Percentiles rank a stretch among this genome's conserved stretches.
These are phyloP conservation scores for Antechinus flavipes DNA, from an alignment of 2,113 vertebrate species.

Conservation along the genomic window DNA sequence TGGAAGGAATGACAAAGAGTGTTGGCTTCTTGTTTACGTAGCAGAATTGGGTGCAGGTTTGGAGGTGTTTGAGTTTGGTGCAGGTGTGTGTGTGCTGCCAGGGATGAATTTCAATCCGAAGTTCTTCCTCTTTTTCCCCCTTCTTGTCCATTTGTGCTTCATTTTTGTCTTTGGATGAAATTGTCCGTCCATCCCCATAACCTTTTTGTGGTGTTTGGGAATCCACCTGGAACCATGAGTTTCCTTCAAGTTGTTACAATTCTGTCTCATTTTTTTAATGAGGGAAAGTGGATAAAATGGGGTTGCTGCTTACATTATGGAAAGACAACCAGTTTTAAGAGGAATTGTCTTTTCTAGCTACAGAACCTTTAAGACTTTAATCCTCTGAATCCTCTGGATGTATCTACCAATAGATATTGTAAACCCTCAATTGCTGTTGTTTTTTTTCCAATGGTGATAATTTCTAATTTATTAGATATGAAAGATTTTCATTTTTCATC, in stretches of 20 bases:
- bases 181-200: neutral
- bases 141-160: neutral
- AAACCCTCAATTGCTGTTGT: constrained; percentile 1
- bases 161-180: neutral
- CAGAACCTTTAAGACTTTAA: neutral
- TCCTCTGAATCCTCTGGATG: neutral
- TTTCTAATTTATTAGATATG: constrained; percentile 71
- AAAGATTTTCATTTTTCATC: constrained; percentile 57
- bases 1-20: constrained; percentile 13
- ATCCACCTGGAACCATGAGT: neutral
- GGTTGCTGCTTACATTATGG: neutral
- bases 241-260: neutral
- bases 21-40: constrained; percentile 45
- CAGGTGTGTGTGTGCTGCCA: neutral
- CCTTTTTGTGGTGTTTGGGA: neutral
- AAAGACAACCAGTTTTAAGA: constrained; percentile 34
- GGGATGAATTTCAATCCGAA: neutral
- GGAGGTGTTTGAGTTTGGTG: neutral
- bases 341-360: neutral
- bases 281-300: constrained; percentile 20
- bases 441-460: constrained; percentile 4
- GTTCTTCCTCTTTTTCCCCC: constrained; percentile 7
- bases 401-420: neutral
- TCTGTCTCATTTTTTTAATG: constrained; percentile 7
- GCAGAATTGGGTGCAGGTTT: neutral